phyloP scores from a whole-genome alignment of 2,888 invertebrate species.

The Andrena camellia region DNA sequence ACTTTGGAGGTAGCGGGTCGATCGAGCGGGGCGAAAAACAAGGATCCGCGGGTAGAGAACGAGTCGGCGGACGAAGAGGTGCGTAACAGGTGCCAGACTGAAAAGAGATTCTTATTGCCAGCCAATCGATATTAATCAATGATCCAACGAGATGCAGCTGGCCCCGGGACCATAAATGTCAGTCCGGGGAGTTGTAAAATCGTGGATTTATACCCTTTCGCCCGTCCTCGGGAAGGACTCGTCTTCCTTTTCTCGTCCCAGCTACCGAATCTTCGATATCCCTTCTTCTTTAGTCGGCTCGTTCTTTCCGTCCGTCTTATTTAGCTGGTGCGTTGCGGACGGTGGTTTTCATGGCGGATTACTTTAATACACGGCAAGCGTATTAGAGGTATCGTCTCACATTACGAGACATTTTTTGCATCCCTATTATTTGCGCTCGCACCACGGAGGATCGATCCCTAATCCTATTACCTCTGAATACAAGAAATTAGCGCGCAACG shows the following conservation, averaged over 20 bases:
- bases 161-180: constrained; percentile 71
- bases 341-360: background rate
- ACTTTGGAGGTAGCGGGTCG: constrained; percentile 8
- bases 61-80: background rate
- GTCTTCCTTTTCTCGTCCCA: constrained; percentile 28
- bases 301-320: constrained; percentile 16
- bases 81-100: constrained; percentile 65
- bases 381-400: too few species aligned
- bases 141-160: constrained; percentile 70
- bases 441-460: too few species aligned
- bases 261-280: constrained; percentile 46
- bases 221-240: constrained; percentile 54
- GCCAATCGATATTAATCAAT: constrained; percentile 75
- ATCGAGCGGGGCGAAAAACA: constrained; percentile 22
- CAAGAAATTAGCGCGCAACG: too few species aligned
- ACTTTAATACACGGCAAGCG: too few species aligned
- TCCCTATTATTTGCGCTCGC: too few species aligned
- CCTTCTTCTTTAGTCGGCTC: constrained; percentile 5
- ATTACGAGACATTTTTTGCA: too few species aligned
- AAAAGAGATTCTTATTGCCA: constrained; percentile 59
- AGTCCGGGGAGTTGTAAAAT: constrained; percentile 73
- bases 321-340: constrained; percentile 31
- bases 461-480: too few species aligned
- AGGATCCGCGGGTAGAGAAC: constrained; percentile 2
- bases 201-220: constrained; percentile 71